Evolutionary conservation across 1,140 invertebrate species (phyloP).

Genomic region (Sitobion miscanthi): DNA sequence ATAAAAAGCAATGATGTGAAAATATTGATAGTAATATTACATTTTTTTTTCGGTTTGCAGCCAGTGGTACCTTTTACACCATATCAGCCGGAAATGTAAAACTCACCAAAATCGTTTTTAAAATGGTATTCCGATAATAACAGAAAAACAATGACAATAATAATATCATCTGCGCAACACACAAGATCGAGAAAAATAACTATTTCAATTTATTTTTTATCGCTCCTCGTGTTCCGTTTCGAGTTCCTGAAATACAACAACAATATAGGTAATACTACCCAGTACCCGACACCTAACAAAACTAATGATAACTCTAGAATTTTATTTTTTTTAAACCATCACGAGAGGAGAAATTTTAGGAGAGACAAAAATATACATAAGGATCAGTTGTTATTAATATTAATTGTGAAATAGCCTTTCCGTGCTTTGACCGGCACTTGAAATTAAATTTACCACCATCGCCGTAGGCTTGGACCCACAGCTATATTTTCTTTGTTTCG

Average conservation of each 20-base stretch:
- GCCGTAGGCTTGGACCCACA: neutral
- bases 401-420: slow-evolving; percentile 31
- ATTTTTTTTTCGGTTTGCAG: neutral
- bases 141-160: slow-evolving; percentile 3
- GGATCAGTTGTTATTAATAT: slow-evolving; percentile 24
- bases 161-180: neutral
- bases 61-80: neutral
- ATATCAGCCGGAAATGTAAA: neutral
- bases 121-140: neutral
- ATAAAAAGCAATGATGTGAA: slow-evolving; percentile 20
- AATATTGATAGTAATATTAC: slow-evolving; percentile 2
- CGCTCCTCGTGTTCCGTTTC: neutral
- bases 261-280: neutral
- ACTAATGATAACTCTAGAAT: neutral
- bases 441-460: slow-evolving; percentile 34
- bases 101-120: neutral
- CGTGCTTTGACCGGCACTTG: neutral
- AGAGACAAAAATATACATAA: neutral
- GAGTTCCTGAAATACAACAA: neutral
- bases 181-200: neutral
- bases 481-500: slow-evolving; percentile 27
- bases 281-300: neutral
- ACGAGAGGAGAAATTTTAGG: neutral
- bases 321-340: neutral
- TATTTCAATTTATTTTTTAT: slow-evolving; percentile 17